phyloP scores from a whole-genome alignment of 2,113 vertebrate genomes.

The Bothrops jararaca region DNA sequence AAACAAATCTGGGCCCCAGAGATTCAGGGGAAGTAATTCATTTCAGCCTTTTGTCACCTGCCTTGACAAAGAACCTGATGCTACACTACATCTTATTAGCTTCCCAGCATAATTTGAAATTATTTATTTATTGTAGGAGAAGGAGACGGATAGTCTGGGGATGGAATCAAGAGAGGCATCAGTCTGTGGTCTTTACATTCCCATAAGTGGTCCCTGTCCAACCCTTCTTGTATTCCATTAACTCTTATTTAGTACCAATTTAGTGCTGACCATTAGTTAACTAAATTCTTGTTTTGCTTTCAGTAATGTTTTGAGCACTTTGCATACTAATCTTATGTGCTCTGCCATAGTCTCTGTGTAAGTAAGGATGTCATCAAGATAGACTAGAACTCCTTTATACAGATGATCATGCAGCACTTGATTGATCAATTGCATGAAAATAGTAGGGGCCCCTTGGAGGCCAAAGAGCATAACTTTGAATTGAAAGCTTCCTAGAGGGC shows the following conservation, averaged over 20 bases:
- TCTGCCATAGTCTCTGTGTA: no score
- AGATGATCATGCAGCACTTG: no score
- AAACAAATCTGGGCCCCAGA: background rate
- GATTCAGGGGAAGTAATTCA: background rate
- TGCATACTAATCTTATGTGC: no score
- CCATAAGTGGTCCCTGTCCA: background rate
- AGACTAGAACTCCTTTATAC: no score
- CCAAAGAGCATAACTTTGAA: no score
- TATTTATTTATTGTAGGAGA: background rate
- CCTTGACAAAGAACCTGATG: background rate
- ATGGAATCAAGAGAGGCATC: background rate
- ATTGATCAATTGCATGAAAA: no score
- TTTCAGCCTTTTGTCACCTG: background rate
- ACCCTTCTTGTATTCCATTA: background rate
- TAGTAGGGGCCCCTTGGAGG: no score
- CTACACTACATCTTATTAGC: background rate
- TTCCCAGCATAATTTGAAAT: background rate
- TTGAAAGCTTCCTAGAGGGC: no score
- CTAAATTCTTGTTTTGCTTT: background rate
- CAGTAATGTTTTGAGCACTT: no score
- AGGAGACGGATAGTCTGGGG: background rate
- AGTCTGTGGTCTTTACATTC: background rate
- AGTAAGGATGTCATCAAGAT: no score
- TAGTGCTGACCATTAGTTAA: background rate
- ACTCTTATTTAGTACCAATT: background rate